phyloP scores from a whole-genome alignment of 2,797 vertebrate genomes.

The Phoxinus dragarum region DNA sequence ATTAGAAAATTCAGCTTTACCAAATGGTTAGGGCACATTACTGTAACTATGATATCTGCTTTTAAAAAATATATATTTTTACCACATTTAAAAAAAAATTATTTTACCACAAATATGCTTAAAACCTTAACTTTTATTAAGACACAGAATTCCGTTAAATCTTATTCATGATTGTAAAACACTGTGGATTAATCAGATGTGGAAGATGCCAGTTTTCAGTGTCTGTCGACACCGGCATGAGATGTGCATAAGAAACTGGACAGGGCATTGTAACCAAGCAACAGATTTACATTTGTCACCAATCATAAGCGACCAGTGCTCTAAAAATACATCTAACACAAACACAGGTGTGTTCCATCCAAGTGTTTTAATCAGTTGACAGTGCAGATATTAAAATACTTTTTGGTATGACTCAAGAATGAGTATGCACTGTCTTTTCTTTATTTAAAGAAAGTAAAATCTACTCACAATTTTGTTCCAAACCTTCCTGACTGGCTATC shows the following conservation, averaged over 20 bases:
- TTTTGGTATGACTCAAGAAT: background rate
- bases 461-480: background rate
- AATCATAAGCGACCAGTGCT: background rate
- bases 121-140: background rate
- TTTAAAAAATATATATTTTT: background rate
- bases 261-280: slow-evolving; percentile 26
- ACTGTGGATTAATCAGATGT: background rate
- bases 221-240: background rate
- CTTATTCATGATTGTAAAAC: background rate
- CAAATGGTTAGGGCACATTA: background rate
- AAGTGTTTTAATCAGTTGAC: background rate
- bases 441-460: background rate
- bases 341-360: slow-evolving; percentile 10
- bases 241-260: slow-evolving; percentile 11
- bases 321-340: slow-evolving; percentile 25
- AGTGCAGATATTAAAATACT: background rate
- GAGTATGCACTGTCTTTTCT: background rate
- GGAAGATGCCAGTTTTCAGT: background rate
- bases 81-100: background rate
- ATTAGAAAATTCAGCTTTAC: background rate
- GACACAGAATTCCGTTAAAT: background rate
- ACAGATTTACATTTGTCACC: slow-evolving; percentile 22
- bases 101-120: background rate
- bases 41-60: background rate
- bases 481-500: background rate